Percentiles rank a stretch among this genome's conserved stretches.
Evolutionary conservation across 1,140 invertebrate genomes (phyloP).

Genomic region (Meloidogyne hapla): DNA sequence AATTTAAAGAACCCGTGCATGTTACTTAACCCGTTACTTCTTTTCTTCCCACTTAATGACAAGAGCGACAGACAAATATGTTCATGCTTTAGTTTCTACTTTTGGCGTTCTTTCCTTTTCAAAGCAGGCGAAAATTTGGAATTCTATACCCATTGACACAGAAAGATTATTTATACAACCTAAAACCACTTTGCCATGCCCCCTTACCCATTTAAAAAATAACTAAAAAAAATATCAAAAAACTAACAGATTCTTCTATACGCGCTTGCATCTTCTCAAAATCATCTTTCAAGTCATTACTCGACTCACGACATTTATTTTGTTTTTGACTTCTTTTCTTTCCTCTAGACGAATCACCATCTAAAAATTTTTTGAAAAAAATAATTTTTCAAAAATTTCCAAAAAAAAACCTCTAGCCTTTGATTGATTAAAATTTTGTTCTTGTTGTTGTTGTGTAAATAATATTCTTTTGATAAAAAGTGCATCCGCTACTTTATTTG

Average conservation of each 20-base stretch:
- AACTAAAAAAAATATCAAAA: no score
- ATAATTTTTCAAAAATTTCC: neutral
- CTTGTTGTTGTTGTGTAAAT: neutral
- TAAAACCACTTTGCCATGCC: no score
- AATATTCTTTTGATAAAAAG: constrained; percentile 1
- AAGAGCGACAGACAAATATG: no score
- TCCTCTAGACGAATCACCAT: constrained; percentile 37
- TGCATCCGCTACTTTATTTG: neutral
- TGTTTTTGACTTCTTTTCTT: constrained; percentile 61
- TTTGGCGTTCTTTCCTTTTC: no score
- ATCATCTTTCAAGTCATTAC: constrained; percentile 39
- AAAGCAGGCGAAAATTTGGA: no score
- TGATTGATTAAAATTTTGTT: neutral
- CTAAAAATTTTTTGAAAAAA: neutral
- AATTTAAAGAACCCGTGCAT: no score
- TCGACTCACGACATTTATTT: constrained; percentile 58
- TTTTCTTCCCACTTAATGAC: no score
- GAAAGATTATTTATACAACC: no score
- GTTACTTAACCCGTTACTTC: no score
- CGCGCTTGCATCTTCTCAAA: constrained; percentile 47
- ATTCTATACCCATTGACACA: no score
- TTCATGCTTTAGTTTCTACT: no score
- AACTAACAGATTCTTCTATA: constrained; percentile 23
- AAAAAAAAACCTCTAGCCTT: neutral
- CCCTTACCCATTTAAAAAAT: no score